Conservation (phyloP, 2,113 vertebrate species). For the Arizona elegans region DNA sequence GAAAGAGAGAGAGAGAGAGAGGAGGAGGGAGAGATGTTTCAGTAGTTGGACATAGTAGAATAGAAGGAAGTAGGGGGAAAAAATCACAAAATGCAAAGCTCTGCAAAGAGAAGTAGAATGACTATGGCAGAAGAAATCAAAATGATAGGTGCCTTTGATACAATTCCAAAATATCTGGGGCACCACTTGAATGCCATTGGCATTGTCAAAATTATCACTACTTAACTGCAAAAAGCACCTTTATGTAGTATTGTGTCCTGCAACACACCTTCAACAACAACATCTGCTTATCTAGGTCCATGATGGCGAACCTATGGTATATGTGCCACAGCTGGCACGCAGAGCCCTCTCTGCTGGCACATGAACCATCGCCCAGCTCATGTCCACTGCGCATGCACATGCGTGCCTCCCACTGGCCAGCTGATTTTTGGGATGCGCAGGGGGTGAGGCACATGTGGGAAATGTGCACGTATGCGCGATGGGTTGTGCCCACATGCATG, state of each 20-base stretch:
- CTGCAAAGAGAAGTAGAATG: too few species aligned
- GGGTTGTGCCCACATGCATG: too few species aligned
- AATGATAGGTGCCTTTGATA: neutral
- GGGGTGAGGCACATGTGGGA: too few species aligned
- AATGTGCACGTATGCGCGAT: too few species aligned
- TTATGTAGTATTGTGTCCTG: neutral
- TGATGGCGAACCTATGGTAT: too few species aligned
- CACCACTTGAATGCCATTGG: neutral
- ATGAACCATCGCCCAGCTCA: too few species aligned
- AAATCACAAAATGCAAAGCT: neutral
- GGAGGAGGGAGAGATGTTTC: neutral
- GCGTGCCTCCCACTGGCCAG: too few species aligned
- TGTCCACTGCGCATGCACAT: too few species aligned
- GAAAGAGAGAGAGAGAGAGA: too few species aligned
- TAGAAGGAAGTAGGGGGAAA: neutral
- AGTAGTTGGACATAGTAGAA: neutral
- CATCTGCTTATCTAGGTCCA: neutral
- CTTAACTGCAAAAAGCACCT: neutral
- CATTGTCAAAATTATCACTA: neutral
- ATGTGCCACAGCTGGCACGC: too few species aligned
- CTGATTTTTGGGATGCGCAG: too few species aligned
- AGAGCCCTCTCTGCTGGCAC: too few species aligned
- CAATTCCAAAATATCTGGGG: neutral
- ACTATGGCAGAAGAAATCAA: neutral
- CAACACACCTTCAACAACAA: neutral